Conservation (phyloP, 64 coral and sea anemone genomes). For the Montipora sp. region DNA sequence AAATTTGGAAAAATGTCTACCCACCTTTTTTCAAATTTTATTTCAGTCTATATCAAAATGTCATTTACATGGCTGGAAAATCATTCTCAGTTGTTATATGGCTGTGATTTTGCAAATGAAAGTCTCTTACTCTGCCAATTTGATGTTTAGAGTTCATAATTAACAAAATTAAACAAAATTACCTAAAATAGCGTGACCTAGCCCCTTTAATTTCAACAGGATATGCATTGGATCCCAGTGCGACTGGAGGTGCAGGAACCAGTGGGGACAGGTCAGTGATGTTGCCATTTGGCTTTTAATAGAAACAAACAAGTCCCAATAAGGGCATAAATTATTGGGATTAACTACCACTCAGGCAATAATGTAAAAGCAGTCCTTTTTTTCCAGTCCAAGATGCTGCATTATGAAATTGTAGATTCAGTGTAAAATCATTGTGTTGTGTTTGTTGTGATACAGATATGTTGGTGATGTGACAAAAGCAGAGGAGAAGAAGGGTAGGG, state of each 20-base stretch:
- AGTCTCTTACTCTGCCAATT: no score
- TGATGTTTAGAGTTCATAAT: no score
- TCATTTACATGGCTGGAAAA: no score
- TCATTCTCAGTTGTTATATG: no score
- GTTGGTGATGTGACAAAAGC: constrained; percentile 90
- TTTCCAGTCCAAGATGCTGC: neutral
- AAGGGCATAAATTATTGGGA: no score
- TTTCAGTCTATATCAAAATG: no score
- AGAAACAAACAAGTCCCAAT: no score
- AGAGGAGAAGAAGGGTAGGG: constrained; percentile 84
- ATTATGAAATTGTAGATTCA: neutral
- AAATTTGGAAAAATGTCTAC: no score
- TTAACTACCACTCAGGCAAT: no score
- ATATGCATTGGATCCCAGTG: constrained; percentile 98
- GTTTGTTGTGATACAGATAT: constrained; percentile 49
- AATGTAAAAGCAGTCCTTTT: neutral
- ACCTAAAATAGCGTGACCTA: neutral
- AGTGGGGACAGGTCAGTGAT: constrained; percentile 47
- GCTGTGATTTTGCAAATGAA: no score
- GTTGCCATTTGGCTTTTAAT: neutral
- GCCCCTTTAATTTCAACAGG: constrained; percentile 26
- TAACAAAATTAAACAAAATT: no score
- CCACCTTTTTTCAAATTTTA: no score
- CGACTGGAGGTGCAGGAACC: constrained; percentile 26
- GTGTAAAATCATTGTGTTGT: neutral